Evolutionary conservation across 2,113 vertebrate genomes (phyloP).

Genomic region (Ameiurus melas): DNA sequence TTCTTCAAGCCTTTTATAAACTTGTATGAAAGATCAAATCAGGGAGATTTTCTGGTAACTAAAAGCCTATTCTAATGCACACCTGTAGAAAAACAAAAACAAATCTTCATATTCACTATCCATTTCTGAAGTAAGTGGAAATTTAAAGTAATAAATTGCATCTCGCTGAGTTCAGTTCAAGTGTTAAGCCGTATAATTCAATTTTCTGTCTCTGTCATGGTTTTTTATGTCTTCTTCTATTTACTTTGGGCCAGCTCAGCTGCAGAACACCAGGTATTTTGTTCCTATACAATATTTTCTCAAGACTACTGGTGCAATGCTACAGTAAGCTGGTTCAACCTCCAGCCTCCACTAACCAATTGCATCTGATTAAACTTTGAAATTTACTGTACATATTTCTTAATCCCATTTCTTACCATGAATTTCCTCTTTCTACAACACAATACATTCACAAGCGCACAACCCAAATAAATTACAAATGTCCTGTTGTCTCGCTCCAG

Average conservation of each 20-base stretch:
- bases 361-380: slow-evolving; percentile 37
- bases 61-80: slow-evolving; percentile 38
- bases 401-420: slow-evolving; percentile 50
- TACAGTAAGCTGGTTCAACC: slow-evolving; percentile 32
- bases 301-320: slow-evolving; percentile 40
- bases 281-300: slow-evolving; percentile 41
- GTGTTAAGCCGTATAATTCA: slow-evolving; percentile 45
- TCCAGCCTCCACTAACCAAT: slow-evolving; percentile 17
- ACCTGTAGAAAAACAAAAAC: slow-evolving; percentile 7
- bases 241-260: slow-evolving; percentile 13
- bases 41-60: slow-evolving; percentile 47
- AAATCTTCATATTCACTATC: slow-evolving; percentile 41
- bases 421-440: slow-evolving; percentile 55
- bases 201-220: slow-evolving; percentile 14
- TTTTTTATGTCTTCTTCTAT: slow-evolving; percentile 32
- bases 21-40: slow-evolving; percentile 31
- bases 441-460: slow-evolving; percentile 42
- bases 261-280: slow-evolving; percentile 33
- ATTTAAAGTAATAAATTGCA: slow-evolving; percentile 15
- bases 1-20: slow-evolving; percentile 12
- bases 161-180: slow-evolving; percentile 15
- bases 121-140: slow-evolving; percentile 35
- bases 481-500: slow-evolving; percentile 12
- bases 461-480: slow-evolving; percentile 52
- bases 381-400: slow-evolving; percentile 58